Conservation (phyloP, 2,797 vertebrate genomes). For the Choloepus didactylus region DNA sequence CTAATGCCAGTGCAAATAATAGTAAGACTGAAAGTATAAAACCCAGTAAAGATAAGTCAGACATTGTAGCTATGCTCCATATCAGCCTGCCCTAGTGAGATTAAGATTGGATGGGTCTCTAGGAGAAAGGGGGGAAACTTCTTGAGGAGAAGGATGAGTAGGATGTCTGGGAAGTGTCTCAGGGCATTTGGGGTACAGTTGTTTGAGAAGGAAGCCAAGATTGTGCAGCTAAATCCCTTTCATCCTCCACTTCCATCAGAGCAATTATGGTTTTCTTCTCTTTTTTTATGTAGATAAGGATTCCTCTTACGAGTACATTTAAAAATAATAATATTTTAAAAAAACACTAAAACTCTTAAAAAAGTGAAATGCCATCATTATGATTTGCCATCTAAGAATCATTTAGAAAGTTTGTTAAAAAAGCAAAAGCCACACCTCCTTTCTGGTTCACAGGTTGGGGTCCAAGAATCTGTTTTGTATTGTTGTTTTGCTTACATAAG, state of each 20-base stretch:
- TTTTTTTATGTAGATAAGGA: not conserved
- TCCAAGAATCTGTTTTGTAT: not conserved
- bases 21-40: not conserved
- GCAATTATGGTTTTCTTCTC: not conserved
- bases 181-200: accelerated
- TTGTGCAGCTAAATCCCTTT: not conserved
- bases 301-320: not conserved
- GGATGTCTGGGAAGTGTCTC: not conserved
- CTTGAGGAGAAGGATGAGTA: not conserved
- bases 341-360: not conserved
- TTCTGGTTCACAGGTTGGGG: not conserved
- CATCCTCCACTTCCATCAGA: not conserved
- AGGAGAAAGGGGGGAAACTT: not conserved
- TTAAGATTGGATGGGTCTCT: not conserved
- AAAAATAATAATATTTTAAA: not conserved
- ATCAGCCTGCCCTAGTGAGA: not conserved
- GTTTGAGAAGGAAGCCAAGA: not conserved
- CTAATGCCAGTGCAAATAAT: not conserved
- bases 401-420: not conserved
- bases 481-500: conserved; percentile 21
- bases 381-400: not conserved
- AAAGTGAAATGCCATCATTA: not conserved
- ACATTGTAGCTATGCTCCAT: not conserved
- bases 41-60: not conserved
- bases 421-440: not conserved